Evolutionary conservation across 1,140 invertebrate genomes (phyloP).

Genomic region (Cydia pomonella): DNA sequence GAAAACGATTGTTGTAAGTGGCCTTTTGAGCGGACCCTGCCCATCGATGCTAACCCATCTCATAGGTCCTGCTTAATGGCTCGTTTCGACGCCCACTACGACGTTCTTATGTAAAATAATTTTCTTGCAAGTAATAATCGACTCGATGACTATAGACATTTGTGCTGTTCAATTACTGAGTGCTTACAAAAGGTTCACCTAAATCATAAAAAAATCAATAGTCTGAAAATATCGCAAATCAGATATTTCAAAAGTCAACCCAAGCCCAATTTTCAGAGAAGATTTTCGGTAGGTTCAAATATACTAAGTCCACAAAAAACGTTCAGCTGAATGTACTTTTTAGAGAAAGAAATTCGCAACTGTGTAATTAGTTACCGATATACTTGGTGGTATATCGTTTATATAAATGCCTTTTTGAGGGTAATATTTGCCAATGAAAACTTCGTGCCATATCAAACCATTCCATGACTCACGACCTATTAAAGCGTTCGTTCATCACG

Average conservation of each 20-base stretch:
- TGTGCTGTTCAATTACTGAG: background rate
- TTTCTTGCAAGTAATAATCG: background rate
- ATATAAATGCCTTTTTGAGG: background rate
- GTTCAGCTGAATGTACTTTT: too few species aligned
- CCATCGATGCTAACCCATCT: constrained; percentile 49
- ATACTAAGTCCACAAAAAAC: too few species aligned
- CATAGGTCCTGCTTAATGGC: constrained; percentile 64
- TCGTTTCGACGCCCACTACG: constrained; percentile 45
- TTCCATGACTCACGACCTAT: constrained; percentile 4
- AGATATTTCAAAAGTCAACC: too few species aligned
- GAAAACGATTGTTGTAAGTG: constrained; percentile 59
- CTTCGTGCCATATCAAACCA: background rate
- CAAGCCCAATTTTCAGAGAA: too few species aligned
- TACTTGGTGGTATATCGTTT: too few species aligned
- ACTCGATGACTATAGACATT: background rate
- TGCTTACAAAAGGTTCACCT: background rate
- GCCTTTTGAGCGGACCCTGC: constrained; percentile 50
- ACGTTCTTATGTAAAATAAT: constrained; percentile 33
- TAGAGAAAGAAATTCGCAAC: too few species aligned
- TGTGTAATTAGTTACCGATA: too few species aligned
- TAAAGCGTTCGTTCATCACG: constrained; percentile 7
- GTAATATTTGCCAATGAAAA: background rate
- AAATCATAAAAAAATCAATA: background rate
- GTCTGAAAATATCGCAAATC: too few species aligned
- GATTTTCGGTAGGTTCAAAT: too few species aligned